phyloP scores from a whole-genome alignment of 2,888 invertebrate species.

The Penaeus monodon region DNA sequence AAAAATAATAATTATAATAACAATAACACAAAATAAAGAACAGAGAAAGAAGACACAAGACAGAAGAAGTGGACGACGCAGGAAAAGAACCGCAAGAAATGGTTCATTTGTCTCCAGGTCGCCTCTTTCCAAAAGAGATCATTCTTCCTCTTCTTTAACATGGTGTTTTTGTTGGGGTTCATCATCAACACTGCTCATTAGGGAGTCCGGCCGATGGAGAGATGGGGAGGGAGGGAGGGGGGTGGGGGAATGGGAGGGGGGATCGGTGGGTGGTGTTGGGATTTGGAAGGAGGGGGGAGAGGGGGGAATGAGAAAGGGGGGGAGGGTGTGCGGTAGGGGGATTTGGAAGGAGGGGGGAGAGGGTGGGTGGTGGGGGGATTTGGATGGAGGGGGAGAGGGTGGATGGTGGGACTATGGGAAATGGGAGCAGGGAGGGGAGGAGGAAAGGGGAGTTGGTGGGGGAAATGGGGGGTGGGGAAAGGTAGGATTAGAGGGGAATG shows the following conservation, averaged over 20 bases:
- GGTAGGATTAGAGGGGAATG: no score
- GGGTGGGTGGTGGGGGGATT: neutral
- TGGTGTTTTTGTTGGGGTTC: constrained; percentile 34
- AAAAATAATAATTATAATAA: no score
- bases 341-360: neutral
- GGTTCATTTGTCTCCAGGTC: constrained; percentile 54
- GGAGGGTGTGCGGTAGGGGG: neutral
- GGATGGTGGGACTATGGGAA: no score
- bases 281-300: neutral
- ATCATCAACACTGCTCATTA: constrained; percentile 57
- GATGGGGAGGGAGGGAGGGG: neutral
- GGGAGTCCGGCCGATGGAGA: neutral
- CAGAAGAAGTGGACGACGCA: no score
- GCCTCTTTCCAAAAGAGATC: constrained; percentile 47
- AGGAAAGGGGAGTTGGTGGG: no score
- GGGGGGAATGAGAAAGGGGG: neutral
- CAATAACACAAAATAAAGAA: no score
- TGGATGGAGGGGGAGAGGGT: neutral
- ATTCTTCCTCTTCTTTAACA: constrained; percentile 50
- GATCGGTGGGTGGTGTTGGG: neutral
- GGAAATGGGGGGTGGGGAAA: no score
- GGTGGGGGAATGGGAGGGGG: neutral
- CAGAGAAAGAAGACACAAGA: no score
- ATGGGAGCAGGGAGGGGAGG: no score
- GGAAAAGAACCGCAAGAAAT: constrained; percentile 31